A percentile compares a stretch with the other conserved stretches of the same genome.
Conservation (phyloP, 2,797 vertebrate genomes). For the Schizothorax lantsangensis region DNA sequence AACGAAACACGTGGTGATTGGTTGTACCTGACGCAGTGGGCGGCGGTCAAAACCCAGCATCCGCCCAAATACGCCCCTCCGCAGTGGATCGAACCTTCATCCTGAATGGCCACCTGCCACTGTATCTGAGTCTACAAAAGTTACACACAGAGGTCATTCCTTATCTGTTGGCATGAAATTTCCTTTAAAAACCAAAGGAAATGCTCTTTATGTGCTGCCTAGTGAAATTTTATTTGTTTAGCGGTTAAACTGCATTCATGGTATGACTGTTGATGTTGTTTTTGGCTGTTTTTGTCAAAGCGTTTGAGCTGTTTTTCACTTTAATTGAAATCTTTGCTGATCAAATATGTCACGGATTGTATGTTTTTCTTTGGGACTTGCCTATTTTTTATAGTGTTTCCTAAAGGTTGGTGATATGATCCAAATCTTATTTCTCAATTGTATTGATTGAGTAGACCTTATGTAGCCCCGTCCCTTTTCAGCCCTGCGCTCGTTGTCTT, state of each 20-base stretch:
- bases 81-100: constrained; percentile 76
- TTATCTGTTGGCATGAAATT: not conserved
- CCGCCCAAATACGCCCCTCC: constrained; percentile 91
- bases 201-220: no score
- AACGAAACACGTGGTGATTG: not conserved
- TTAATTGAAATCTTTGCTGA: no score
- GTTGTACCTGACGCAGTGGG: constrained; percentile 91
- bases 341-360: no score
- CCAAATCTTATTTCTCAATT: no score
- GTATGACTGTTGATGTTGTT: not conserved
- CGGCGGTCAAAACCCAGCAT: constrained; percentile 94
- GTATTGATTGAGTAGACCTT: no score
- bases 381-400: no score
- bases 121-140: constrained; percentile 87
- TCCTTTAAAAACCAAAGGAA: not conserved
- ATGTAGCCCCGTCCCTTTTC: no score
- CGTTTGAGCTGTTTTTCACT: no score
- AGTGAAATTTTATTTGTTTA: not conserved
- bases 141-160: not conserved
- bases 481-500: no score
- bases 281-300: no score
- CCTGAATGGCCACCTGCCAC: constrained; percentile 90
- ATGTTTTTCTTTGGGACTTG: no score
- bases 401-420: no score
- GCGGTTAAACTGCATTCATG: not conserved